These are phyloP conservation scores for Stegodyphus mimosarum DNA, from an alignment of 1,140 invertebrate species.

Conservation along the genomic window DNA sequence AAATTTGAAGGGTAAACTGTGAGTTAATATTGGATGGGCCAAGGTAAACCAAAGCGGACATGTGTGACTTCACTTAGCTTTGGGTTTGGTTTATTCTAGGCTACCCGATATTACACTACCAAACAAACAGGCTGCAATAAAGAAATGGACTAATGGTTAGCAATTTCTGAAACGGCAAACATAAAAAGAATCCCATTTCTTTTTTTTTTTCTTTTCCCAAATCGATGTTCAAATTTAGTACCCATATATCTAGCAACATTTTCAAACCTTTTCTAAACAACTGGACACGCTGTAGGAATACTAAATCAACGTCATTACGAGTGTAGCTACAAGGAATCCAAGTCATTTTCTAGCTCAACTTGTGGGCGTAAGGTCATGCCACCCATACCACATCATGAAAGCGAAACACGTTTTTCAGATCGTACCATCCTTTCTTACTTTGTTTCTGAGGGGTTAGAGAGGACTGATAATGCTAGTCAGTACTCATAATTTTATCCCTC, in stretches of 20 bases:
- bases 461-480: constrained; percentile 29
- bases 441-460: constrained; percentile 30
- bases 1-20: no score
- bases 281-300: constrained; percentile 41
- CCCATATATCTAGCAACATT: constrained; percentile 17
- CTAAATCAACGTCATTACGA: constrained; percentile 38
- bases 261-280: constrained; percentile 19
- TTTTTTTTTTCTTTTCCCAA: background rate
- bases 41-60: no score
- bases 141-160: no score
- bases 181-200: background rate
- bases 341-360: constrained; percentile 51
- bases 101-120: no score
- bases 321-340: constrained; percentile 24
- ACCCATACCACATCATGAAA: constrained; percentile 23
- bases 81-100: no score
- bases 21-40: no score
- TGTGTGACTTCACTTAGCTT: no score
- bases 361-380: constrained; percentile 46
- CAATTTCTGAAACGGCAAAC: no score
- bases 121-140: no score
- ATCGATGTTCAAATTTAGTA: background rate
- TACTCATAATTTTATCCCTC: background rate
- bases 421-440: constrained; percentile 13
- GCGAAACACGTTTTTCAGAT: constrained; percentile 19